phyloP scores from a whole-genome alignment of 2,797 vertebrate genomes.

The Pyrrhura leucotis region DNA sequence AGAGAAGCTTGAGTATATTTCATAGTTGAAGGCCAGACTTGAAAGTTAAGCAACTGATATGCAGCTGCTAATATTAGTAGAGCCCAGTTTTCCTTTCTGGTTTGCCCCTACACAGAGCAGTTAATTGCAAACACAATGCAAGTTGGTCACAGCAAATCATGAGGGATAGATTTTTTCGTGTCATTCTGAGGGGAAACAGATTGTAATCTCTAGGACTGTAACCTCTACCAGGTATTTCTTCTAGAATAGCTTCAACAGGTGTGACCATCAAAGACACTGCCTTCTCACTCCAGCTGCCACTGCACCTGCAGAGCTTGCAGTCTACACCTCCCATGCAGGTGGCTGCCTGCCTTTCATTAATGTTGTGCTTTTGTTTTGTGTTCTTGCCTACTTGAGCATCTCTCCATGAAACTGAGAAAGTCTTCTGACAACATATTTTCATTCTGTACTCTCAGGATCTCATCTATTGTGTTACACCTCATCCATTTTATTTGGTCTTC shows the following conservation, averaged over 20 bases:
- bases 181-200: background rate
- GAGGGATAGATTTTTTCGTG: background rate
- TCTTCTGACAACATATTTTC: background rate
- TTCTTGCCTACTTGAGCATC: background rate
- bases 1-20: background rate
- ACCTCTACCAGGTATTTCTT: background rate
- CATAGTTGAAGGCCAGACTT: background rate
- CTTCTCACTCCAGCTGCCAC: background rate
- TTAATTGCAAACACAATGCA: background rate
- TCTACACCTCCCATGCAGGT: background rate
- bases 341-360: background rate
- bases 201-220: background rate
- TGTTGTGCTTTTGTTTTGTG: background rate
- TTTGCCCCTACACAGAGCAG: background rate
- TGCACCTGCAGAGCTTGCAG: background rate
- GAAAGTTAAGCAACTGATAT: background rate
- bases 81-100: background rate
- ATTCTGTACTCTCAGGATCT: background rate
- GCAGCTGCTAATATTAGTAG: background rate
- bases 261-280: background rate
- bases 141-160: background rate
- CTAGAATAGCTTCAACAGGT: background rate
- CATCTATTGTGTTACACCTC: background rate
- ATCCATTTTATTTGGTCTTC: background rate
- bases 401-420: background rate